Percentiles rank a stretch among this genome's conserved stretches.
Evolutionary conservation across 2,888 invertebrate species (phyloP).

Genomic region (Drosophila subsilvestris): DNA sequence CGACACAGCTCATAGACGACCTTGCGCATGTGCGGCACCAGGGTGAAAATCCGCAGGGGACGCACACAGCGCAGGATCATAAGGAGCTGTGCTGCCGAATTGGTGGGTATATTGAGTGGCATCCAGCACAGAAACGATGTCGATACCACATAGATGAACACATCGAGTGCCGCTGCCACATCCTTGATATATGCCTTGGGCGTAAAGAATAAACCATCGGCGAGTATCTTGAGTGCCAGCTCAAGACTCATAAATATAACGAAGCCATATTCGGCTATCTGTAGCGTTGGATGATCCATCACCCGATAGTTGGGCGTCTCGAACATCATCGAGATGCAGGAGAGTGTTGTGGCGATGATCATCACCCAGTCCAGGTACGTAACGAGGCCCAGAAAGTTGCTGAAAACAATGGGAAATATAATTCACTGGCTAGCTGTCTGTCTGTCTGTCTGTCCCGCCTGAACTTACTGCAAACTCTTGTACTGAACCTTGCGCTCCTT

Average conservation of each 20-base stretch:
- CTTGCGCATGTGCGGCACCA: conserved; percentile 99
- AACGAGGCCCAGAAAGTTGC: conserved; percentile 98
- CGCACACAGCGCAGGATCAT: conserved; percentile 98
- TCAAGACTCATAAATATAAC: conserved; percentile 99
- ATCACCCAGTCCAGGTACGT: conserved; percentile 99
- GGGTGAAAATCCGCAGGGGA: conserved; percentile 97
- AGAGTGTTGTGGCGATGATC: conserved; percentile 98
- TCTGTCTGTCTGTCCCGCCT: too few species aligned
- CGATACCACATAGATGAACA: conserved; percentile 98
- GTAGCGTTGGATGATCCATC: conserved; percentile 96
- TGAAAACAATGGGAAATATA: conserved; percentile 82
- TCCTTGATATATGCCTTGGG: conserved; percentile 99
- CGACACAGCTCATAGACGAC: conserved; percentile 99
- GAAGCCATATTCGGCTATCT: conserved; percentile 98
- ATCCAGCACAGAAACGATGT: conserved; percentile 98
- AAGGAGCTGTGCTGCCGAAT: conserved; percentile 96
- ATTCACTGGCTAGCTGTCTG: too few species aligned
- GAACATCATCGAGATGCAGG: conserved; percentile 99
- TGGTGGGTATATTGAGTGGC: conserved; percentile 94
- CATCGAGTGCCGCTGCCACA: conserved; percentile 97
- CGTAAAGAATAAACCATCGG: conserved; percentile 99
- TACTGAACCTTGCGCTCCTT: conserved; percentile 98
- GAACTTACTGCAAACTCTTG: conserved; percentile 96
- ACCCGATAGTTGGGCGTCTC: conserved; percentile 97
- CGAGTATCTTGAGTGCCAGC: conserved; percentile 96